A percentile compares a stretch with the other conserved stretches of the same genome.
phyloP scores from a whole-genome alignment of 2,888 invertebrate species.

The Tenodera sinensis region DNA sequence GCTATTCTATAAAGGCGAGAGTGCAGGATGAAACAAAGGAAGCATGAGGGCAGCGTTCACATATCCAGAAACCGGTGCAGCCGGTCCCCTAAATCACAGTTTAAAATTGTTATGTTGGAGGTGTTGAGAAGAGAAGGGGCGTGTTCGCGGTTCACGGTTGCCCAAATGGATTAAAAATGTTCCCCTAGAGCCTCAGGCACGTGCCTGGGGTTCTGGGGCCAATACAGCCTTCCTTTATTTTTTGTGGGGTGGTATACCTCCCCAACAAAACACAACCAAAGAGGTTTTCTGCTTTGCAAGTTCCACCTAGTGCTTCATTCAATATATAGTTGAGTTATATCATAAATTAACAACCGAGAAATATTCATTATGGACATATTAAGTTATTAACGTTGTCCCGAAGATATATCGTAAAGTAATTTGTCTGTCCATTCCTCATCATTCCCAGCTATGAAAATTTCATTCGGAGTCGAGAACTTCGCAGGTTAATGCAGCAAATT shows the following conservation, averaged over 20 bases:
- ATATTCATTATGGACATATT: too few species aligned
- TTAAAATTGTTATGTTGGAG: neutral
- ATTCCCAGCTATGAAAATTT: too few species aligned
- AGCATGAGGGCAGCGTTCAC: neutral
- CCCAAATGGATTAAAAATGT: slow-evolving; percentile 24
- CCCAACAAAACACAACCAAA: neutral
- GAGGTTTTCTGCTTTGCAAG: neutral
- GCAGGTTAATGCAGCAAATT: too few species aligned
- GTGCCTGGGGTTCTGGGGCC: neutral
- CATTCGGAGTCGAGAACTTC: too few species aligned
- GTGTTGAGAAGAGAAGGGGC: neutral
- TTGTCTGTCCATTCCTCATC: too few species aligned
- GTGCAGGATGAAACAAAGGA: too few species aligned
- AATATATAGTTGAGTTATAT: too few species aligned
- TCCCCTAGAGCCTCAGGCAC: neutral
- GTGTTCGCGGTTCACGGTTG: neutral
- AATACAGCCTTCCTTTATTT: neutral
- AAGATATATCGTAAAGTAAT: too few species aligned
- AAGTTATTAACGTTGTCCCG: too few species aligned
- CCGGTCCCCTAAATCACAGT: neutral
- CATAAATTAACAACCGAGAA: too few species aligned
- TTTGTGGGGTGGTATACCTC: neutral
- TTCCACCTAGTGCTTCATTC: too few species aligned
- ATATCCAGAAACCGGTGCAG: neutral
- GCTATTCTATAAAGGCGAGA: neutral